Evolutionary conservation across 2,113 vertebrate genomes (phyloP), one percentile per base, ranked within the genome.

Genomic region (Gymnogyps californianus): DNA sequence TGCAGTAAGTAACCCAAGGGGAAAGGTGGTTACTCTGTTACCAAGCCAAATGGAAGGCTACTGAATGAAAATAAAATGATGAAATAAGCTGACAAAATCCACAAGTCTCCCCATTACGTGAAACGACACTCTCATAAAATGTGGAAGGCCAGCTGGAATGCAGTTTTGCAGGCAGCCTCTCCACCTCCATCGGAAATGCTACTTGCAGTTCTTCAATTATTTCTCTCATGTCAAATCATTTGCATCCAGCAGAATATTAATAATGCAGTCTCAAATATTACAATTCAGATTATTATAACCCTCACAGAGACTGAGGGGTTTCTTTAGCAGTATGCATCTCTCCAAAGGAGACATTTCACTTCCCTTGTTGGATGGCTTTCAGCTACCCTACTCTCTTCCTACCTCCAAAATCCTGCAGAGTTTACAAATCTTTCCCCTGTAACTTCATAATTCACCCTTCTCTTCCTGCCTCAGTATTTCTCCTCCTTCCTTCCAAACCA

Each of bases 1-100:
- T 20, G 93, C 76, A 95, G 79, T 46, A 95, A 90, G 13, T 89
- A 87, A 89, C 36, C 58, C 77, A 90, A 80, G 64, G 42, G 46
- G 51, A 62, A 49, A 93, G 58, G 10, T 55, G n/a, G 75, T 90
- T 32, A 87, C 16, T 78, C 52, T 69, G 36, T 57, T 91, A 90
- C 75, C 59, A 89, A 91, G 81, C 24, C 64, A 94, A 89, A 96
- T 7, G 8, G n/a, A 85, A 83, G 28, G 51, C 24, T 51, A 10
- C 77, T 95, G 62, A 87, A 92, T 36, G 55, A 81, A 97, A 95
- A 93, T 44, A 70, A 92, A 95, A 66, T 29, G 4, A 54, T 38
- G 5, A 87, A 78, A n/a, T 65, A 70, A 77, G 5, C 1, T 83
- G 52, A 55, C 3, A 69, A 93, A 94, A 51, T 13, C 26, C 36